Evolutionary conservation across 2,113 vertebrate species (phyloP), one percentile per base, ranked within the genome.

Genomic region (Xenus cinereus): DNA sequence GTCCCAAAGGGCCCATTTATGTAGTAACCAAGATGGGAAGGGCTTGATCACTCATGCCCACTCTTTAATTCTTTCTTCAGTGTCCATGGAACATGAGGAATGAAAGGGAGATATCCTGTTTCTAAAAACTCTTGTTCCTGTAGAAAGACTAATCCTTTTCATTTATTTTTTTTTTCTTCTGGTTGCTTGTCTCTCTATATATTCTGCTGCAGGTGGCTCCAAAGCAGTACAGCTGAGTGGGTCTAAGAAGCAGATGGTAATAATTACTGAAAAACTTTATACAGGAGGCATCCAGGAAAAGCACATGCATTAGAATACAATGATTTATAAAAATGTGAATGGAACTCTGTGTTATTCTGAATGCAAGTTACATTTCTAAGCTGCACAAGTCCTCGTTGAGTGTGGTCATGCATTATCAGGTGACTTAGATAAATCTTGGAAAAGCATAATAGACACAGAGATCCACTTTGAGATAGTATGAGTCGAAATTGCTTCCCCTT

Each of bases 401-500:
- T 73, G 77, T 89, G 73, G 80, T 63, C 84, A 53, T 84, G 51
- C 64, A 89, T 89, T 96, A 60, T 64, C 53, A 45, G 82, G 66
- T 89, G 89, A 82, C 66, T 95, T 72, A 87, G 84, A 87, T 60
- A 96, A 89, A 93, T 60, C 89, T 87, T 75, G 33, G 39, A 39
- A 82, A 95, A 89, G 8, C 33, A 57, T 76, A 96, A 95, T 57
- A 93, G 84, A 84, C 73, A 72, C 21, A 75, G 66, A 95, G 87
- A 94, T 96, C 66, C 62, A 89, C 86, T 94, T 69, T 64, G 66
- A 93, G 89, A 96, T 95, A 93, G 41, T 82, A 66, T 68, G 93
- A 91, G 43, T 95, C 39, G 74, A 95, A 96, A 94, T 95, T 93
- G 69, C 74, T 84, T 96, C 35, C 27, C 8, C n/a, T 94, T 91